Base-by-base conservation (phyloP, 2,797 vertebrate genomes). In the Lithobates sylvaticus region DNA sequence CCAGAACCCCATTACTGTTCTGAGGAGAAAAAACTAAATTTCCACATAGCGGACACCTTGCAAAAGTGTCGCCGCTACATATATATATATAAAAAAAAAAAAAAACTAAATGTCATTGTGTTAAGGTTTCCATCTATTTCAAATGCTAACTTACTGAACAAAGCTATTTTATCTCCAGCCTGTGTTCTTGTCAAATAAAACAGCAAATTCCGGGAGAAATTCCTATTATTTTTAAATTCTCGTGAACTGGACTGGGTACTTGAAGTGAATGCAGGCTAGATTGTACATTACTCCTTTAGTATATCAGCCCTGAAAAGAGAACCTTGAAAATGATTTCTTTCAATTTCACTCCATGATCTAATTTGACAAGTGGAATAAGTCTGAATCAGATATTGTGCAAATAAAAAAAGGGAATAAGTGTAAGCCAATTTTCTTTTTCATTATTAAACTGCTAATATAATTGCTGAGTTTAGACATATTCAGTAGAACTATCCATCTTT, bases 301-400 rank as follows among this genome's bases (percentile, higher is more conserved):
- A 5, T 10, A 26, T 29, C 27, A 67, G n/a, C 65, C 26, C 27
- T 29, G 27, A 67, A 39, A 42, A 78, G 39, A 78, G 70, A 87
- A 83, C 69, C 61, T 58, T 78, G 80, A 44, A 78, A 83, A 86
- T 79, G 69, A 87, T 78, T 83, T 44, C 76, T 78, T 83, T 83
- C 86, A 87, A 74, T 83, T 82, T 74, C 70, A 23, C 81, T 87
- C 54, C 58, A 68, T 83, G 86, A 83, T 87, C 65, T 87, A 83
- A 87, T 87, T 87, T 87, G 86, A 87, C 86, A 87, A 78, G 68
- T 83, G 86, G 77, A 87, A 87, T 87, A 87, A 83, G 81, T 83
- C 81, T 78, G 69, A 79, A 83, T 87, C 75, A 87, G 76, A 87
- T 83, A 87, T 83, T 87, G 86, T 34, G 68, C 82, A 87, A 78